These are phyloP conservation scores for Mustela nigripes DNA, from an alignment of 2,113 vertebrate species.

Conservation along the genomic window DNA sequence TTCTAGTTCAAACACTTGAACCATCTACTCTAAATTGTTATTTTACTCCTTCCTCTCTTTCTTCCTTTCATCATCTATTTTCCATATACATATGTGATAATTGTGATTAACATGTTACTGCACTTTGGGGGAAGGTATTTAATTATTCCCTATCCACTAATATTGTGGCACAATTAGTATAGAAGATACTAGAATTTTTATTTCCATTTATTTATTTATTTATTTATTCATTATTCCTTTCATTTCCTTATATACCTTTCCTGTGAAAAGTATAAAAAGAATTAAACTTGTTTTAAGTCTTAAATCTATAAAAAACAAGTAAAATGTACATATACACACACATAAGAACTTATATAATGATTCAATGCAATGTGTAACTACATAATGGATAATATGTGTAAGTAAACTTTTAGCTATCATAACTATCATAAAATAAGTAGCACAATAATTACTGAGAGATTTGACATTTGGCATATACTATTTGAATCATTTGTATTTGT, in stretches of 20 bases:
- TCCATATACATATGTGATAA: background rate
- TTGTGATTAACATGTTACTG: background rate
- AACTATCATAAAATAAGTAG: background rate
- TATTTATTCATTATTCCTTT: too few relatives aligned
- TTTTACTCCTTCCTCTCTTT: background rate
- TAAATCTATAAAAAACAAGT: background rate
- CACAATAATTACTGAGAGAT: background rate
- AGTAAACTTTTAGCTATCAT: background rate
- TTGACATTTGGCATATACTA: background rate
- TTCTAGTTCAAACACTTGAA: background rate
- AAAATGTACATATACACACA: background rate
- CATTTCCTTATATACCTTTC: background rate
- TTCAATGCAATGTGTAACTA: background rate
- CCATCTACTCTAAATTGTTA: background rate
- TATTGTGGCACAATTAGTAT: background rate
- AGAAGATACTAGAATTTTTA: constrained; percentile 23
- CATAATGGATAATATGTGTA: background rate
- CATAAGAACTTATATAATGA: background rate
- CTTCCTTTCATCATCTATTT: too few relatives aligned
- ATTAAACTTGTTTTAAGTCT: background rate
- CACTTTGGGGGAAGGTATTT: background rate
- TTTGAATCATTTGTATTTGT: background rate
- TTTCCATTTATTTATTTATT: background rate
- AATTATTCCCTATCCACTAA: background rate
- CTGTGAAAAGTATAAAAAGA: background rate